These are phyloP conservation scores for Herminia tarsipennalis DNA, from an alignment of 2,888 invertebrate genomes.

Conservation along the genomic window DNA sequence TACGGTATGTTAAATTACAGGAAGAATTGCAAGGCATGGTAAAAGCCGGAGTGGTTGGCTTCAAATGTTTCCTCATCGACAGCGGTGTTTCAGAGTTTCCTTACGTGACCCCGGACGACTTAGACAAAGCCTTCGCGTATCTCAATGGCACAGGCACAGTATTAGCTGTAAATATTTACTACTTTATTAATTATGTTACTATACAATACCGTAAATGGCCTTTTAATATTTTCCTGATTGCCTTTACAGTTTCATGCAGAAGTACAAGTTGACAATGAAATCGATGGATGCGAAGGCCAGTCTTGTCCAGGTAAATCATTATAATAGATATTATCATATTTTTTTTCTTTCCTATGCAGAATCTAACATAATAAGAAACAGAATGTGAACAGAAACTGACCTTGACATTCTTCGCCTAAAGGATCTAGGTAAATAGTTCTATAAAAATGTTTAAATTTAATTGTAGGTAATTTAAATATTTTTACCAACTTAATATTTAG, in stretches of 20 bases:
- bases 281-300: conserved; percentile 34
- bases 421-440: too few species aligned
- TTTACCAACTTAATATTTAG: too few species aligned
- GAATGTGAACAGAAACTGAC: too few species aligned
- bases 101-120: conserved; percentile 81
- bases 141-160: conserved; percentile 86
- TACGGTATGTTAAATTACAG: conserved; percentile 52
- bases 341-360: too few species aligned
- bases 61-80: conserved; percentile 89
- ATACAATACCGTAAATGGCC: not conserved
- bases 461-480: too few species aligned
- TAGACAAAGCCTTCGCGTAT: conserved; percentile 82
- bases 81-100: conserved; percentile 89
- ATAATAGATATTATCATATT: too few species aligned
- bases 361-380: too few species aligned
- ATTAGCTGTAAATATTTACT: conserved; percentile 83
- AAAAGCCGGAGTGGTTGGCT: conserved; percentile 88
- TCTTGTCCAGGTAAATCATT: conserved; percentile 52
- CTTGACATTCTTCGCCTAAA: too few species aligned
- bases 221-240: not conserved
- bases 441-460: too few species aligned
- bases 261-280: conserved; percentile 61
- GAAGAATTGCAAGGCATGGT: conserved; percentile 83
- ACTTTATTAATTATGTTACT: not conserved
- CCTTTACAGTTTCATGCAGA: conserved; percentile 88